These are phyloP conservation scores for Aelia acuminata DNA, from an alignment of 2,888 invertebrate species.

Conservation along the genomic window DNA sequence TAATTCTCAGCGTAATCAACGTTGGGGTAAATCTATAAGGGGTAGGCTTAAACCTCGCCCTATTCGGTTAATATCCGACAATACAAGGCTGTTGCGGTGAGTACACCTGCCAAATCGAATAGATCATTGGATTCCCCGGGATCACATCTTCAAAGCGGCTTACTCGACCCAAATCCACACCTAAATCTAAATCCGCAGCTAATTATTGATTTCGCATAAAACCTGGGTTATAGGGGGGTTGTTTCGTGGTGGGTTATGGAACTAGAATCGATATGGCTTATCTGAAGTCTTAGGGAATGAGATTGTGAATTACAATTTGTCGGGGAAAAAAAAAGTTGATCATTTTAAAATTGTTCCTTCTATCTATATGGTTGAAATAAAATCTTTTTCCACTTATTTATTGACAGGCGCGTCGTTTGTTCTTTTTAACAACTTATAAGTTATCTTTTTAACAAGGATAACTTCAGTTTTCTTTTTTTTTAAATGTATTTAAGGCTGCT, in stretches of 20 bases:
- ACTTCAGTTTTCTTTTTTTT: no score
- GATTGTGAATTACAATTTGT: no score
- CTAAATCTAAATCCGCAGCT: not conserved
- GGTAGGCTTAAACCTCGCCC: not conserved
- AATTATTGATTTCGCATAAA: not conserved
- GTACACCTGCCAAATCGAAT: not conserved
- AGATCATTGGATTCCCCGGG: not conserved
- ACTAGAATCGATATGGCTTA: no score
- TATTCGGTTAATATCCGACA: not conserved
- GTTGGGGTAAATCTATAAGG: not conserved
- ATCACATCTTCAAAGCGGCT: not conserved
- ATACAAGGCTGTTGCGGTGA: not conserved
- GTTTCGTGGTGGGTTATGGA: not conserved
- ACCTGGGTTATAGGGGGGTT: not conserved
- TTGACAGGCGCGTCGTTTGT: no score
- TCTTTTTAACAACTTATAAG: no score
- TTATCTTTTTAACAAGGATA: no score
- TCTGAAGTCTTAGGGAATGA: no score
- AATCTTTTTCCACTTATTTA: no score
- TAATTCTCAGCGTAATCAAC: constrained; percentile 8
- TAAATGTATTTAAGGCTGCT: no score
- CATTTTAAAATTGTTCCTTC: no score
- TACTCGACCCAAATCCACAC: not conserved
- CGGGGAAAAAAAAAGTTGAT: no score
- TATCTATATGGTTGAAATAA: no score